Evolutionary conservation across 2,797 vertebrate genomes (phyloP).

Genomic region (Babyrousa celebensis): DNA sequence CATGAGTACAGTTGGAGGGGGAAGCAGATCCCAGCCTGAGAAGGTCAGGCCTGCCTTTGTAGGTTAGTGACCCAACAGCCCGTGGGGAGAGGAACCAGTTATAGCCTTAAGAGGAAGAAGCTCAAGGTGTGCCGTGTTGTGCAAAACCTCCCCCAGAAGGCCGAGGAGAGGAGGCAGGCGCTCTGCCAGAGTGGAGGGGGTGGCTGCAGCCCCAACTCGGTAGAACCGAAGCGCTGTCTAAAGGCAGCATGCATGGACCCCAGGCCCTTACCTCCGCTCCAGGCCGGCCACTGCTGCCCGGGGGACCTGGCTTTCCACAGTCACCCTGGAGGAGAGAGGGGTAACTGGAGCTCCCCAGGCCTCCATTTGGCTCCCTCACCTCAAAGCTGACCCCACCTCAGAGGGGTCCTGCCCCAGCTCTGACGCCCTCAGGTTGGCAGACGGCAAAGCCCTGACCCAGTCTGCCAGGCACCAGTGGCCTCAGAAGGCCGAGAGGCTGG

Average conservation of each 20-base stretch:
- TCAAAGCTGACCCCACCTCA: background rate
- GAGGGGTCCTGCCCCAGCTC: background rate
- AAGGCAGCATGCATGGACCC: fast-evolving
- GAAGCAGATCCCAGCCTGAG: background rate
- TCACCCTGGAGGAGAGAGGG: conserved; percentile 93
- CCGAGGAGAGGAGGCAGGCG: background rate
- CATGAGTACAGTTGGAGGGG: fast-evolving
- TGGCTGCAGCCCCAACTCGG: background rate
- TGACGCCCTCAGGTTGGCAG: background rate
- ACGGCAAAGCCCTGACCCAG: background rate
- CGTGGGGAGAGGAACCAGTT: background rate
- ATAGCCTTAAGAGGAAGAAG: background rate
- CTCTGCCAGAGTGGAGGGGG: background rate
- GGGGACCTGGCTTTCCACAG: conserved; percentile 94
- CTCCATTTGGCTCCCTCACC: background rate
- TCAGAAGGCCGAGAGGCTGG: background rate
- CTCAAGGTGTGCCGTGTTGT: background rate
- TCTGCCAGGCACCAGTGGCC: background rate
- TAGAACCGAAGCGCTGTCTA: background rate
- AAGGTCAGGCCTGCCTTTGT: background rate
- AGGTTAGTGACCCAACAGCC: background rate
- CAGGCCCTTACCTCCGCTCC: conserved; percentile 94
- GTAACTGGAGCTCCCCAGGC: background rate
- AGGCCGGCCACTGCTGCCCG: conserved; percentile 93
- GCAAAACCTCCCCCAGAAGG: background rate